These are phyloP conservation scores for Pogonomyrmex californicus DNA, from an alignment of 1,140 invertebrate genomes.

Conservation along the genomic window DNA sequence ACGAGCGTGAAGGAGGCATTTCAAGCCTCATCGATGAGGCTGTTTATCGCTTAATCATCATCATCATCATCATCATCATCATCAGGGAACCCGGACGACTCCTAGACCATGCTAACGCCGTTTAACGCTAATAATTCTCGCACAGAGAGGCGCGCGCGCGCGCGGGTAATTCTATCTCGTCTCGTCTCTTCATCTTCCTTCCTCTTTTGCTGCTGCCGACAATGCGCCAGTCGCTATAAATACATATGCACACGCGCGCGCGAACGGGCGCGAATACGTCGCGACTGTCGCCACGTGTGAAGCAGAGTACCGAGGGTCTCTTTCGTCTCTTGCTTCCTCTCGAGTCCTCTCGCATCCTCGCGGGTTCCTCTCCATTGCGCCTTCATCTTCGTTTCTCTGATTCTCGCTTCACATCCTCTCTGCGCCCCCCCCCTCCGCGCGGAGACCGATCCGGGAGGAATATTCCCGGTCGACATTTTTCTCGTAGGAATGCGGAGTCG, in stretches of 20 bases:
- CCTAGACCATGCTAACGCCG: conserved; percentile 20
- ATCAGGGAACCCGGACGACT: neutral
- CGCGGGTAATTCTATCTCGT: conserved; percentile 33
- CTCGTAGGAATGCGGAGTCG: conserved; percentile 78
- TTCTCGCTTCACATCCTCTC: conserved; percentile 23
- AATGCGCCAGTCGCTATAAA: conserved; percentile 79
- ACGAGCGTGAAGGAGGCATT: neutral
- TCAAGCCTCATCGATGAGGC: neutral
- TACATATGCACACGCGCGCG: conserved; percentile 74
- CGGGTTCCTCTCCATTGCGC: conserved; percentile 30
- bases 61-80: conserved; percentile 3
- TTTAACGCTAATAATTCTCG: conserved; percentile 43
- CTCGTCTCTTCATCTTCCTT: conserved; percentile 39
- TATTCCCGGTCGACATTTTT: conserved; percentile 79
- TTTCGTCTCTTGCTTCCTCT: conserved; percentile 45
- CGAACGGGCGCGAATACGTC: conserved; percentile 77
- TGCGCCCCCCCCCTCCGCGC: conserved; percentile 52
- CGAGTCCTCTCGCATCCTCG: neutral
- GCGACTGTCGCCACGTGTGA: conserved; percentile 80
- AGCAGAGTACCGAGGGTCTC: conserved; percentile 75
- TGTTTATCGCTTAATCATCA: conserved; percentile 47
- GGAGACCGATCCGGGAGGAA: conserved; percentile 57
- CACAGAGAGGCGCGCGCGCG: neutral
- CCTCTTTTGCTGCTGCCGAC: conserved; percentile 66
- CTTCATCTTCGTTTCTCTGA: conserved; percentile 17